Conservation (phyloP, 2,797 vertebrate species). For the Linurgus olivaceus region DNA sequence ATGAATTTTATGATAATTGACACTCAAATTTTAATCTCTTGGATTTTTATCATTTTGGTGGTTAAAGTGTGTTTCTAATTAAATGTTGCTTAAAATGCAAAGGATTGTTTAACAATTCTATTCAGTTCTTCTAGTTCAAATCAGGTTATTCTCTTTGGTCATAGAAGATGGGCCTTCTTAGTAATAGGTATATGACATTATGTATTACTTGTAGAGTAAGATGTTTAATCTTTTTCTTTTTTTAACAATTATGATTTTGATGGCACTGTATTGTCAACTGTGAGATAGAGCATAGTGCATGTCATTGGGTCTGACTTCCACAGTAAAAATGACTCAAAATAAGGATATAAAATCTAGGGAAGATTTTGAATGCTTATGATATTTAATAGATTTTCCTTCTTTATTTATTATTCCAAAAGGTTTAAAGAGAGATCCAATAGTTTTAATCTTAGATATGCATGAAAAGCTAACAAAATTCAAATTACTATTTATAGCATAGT, state of each 20-base stretch:
- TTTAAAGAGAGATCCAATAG: neutral
- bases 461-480: neutral
- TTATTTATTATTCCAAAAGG: slow-evolving; percentile 11
- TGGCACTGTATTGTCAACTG: slow-evolving; percentile 45
- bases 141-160: slow-evolving; percentile 77
- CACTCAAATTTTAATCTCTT: slow-evolving; percentile 93
- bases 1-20: slow-evolving; percentile 99
- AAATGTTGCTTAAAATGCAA: slow-evolving; percentile 93
- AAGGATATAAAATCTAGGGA: neutral
- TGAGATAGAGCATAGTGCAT: slow-evolving; percentile 3
- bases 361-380: neutral
- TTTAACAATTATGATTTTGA: slow-evolving; percentile 65
- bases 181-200: slow-evolving; percentile 65
- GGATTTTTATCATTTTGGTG: slow-evolving; percentile 92
- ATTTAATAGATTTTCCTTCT: neutral
- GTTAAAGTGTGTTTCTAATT: slow-evolving; percentile 95
- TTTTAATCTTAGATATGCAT: neutral
- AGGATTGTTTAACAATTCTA: slow-evolving; percentile 78
- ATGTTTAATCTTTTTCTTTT: slow-evolving; percentile 68
- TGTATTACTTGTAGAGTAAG: slow-evolving; percentile 70
- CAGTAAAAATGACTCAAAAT: neutral
- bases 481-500: neutral
- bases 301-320: slow-evolving; percentile 17
- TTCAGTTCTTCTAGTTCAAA: slow-evolving; percentile 73
- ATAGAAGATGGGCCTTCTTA: slow-evolving; percentile 63